Evolutionary conservation across 1,140 invertebrate genomes (phyloP).

Genomic region (Drosophila pectinifera): DNA sequence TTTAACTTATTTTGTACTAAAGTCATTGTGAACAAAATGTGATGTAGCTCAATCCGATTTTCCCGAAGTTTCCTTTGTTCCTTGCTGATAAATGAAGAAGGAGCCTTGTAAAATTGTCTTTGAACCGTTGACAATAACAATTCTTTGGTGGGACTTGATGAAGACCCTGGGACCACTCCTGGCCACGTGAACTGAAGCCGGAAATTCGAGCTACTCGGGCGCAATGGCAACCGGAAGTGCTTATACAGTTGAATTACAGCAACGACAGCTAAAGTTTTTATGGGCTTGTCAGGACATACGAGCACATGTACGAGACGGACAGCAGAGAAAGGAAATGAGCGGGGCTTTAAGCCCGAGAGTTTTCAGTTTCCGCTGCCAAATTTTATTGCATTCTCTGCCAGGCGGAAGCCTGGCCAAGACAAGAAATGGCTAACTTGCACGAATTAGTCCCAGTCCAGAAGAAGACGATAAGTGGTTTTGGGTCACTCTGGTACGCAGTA

Average conservation of each 20-base stretch:
- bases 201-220: slow-evolving; percentile 44
- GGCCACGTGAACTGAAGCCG: slow-evolving; percentile 20
- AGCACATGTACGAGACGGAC: slow-evolving; percentile 22
- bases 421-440: slow-evolving; percentile 65
- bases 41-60: background rate
- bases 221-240: slow-evolving; percentile 69
- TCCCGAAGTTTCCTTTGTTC: background rate
- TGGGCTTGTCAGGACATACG: slow-evolving; percentile 45
- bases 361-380: slow-evolving; percentile 50
- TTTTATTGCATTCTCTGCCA: slow-evolving; percentile 53
- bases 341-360: slow-evolving; percentile 29
- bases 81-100: slow-evolving; percentile 2
- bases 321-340: slow-evolving; percentile 34
- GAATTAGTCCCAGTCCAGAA: slow-evolving; percentile 26
- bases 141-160: background rate
- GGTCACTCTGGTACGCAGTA: slow-evolving; percentile 17
- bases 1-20: no score
- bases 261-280: slow-evolving; percentile 67
- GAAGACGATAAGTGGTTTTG: slow-evolving; percentile 25
- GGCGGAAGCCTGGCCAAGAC: slow-evolving; percentile 55
- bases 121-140: slow-evolving; percentile 12
- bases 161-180: background rate
- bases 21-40: background rate
- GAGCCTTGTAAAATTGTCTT: slow-evolving; percentile 4
- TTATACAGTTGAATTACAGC: slow-evolving; percentile 71